Base-by-base conservation (phyloP, 2,888 invertebrate species). In the Cotesia congregata region DNA sequence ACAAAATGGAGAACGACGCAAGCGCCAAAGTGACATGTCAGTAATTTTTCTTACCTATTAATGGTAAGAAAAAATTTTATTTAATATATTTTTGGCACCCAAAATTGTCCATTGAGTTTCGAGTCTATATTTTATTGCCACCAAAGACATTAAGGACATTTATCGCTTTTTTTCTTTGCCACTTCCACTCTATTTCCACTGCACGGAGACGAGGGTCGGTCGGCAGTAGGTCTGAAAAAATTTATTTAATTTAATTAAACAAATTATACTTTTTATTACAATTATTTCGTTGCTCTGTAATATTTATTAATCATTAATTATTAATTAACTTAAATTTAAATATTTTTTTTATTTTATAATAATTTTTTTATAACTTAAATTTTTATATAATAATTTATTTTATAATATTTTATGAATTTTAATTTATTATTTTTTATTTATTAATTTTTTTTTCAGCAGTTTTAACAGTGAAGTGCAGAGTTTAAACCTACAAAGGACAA, bases 141-240 rank as follows among this genome's bases (percentile, higher is more conserved):
- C 17, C 9, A 40, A 67, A 77, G 77, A 75, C 78, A 79, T 78
- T 75, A 77, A 78, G 67, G 61, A 74, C 74, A 80, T 79, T 77
- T 70, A 64, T 79, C 75, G 75, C 77, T 78, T 77, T 78, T 81
- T 77, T 78, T 80, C 6, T 41, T 79, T 81, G 41, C 72, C 41
- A 71, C 85, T 83, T 83, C 82, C 86, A 85, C 84, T 86, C 86
- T 84, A 81, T 85, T 84, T 80, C 82, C 79, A 83, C 82, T 80
- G 79, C 80, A 83, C 83, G 81, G 82, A 82, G 83, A 78, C 80
- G 82, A 83, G 83, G 82, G 82, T 85, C 79, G 77, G 79, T 77
- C 67, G 59, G 30, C 65, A 73, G 60, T 64, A 77, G 70, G 75
- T 74, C 41, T 72, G 78, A 69, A 75, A 72, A 64, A 72, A 75